A percentile compares a stretch with the other conserved stretches of the same genome.
phyloP scores from a whole-genome alignment of 2,113 vertebrate genomes.

The Dromiciops gliroides region DNA sequence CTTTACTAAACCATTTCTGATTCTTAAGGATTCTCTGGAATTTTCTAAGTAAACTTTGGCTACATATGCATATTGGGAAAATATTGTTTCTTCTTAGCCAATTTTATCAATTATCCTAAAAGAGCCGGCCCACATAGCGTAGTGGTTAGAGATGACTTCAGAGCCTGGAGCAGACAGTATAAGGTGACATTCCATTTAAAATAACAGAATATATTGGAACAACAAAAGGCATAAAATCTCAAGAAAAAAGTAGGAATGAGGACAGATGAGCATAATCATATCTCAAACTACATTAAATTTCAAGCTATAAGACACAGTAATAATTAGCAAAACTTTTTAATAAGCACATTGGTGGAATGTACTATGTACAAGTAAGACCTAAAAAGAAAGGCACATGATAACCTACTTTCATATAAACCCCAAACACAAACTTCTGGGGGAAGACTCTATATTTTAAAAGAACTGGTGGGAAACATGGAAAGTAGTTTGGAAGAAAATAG shows the following conservation, averaged over 20 bases:
- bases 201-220: not conserved
- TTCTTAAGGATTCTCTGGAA: not conserved
- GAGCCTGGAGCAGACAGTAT: not conserved
- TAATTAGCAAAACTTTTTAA: not conserved
- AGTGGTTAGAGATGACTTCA: not conserved
- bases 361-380: not conserved
- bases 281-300: not conserved
- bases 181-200: not conserved
- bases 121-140: not conserved
- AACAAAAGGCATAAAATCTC: not conserved
- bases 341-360: not conserved
- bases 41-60: not conserved
- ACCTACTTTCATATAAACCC: not conserved
- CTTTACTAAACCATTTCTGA: not conserved
- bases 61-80: not conserved
- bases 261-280: not conserved
- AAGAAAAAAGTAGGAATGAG: not conserved
- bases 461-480: not conserved
- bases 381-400: not conserved
- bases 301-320: not conserved
- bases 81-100: not conserved
- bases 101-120: not conserved
- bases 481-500: not conserved
- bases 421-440: not conserved
- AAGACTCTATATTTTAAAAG: not conserved